phyloP scores from a whole-genome alignment of 2,888 invertebrate species.

The Andrena praecox region DNA sequence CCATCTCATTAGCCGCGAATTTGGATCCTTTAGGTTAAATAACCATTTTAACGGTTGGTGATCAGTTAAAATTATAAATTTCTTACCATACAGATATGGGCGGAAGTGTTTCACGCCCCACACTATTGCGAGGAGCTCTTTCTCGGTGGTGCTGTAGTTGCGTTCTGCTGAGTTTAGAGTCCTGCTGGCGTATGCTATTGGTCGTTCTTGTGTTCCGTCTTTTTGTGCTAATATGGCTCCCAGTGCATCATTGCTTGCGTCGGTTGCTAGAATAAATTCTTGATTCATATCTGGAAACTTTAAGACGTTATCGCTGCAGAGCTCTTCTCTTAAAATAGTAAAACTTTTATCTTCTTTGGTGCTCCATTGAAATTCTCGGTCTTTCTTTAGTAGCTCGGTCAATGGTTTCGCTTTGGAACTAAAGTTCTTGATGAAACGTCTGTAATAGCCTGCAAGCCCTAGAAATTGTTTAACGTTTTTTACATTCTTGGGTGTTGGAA shows the following conservation, averaged over 20 bases:
- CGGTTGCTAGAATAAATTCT: background rate
- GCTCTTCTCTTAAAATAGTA: background rate
- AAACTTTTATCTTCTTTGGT: background rate
- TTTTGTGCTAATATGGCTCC: background rate
- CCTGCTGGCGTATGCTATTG: background rate
- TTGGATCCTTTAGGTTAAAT: background rate
- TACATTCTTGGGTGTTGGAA: background rate
- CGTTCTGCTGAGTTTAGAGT: background rate
- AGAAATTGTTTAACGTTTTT: conserved; percentile 41
- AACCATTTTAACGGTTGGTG: conserved; percentile 13
- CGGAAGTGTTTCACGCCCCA: conserved; percentile 31
- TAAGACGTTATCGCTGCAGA: background rate
- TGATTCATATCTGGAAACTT: background rate
- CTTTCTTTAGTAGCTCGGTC: background rate
- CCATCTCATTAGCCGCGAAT: background rate
- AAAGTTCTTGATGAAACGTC: conserved; percentile 19
- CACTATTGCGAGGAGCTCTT: conserved; percentile 27
- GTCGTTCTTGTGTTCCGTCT: background rate
- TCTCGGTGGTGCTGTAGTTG: conserved; percentile 16
- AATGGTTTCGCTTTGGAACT: conserved; percentile 7
- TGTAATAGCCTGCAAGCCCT: conserved; percentile 35
- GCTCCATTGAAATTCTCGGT: background rate
- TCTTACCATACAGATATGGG: conserved; percentile 11
- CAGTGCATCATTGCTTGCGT: background rate
- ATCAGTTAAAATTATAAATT: conserved; percentile 7